A percentile compares a stretch with the other conserved stretches of the same genome.
phyloP scores from a whole-genome alignment of 2,888 invertebrate genomes.

The Maniola hyperantus region DNA sequence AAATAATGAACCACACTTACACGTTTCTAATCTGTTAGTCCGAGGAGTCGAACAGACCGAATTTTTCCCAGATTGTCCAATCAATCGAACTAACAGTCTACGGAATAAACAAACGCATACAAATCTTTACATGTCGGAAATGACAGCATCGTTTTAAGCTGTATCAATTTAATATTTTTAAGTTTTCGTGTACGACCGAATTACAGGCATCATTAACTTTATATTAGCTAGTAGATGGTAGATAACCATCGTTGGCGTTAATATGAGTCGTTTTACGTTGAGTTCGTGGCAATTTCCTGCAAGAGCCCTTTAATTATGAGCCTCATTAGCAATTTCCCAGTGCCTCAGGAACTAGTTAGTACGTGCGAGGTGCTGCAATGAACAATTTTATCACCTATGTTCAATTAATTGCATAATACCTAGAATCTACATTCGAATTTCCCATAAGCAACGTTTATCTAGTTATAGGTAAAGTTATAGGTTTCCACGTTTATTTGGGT shows the following conservation, averaged over 20 bases:
- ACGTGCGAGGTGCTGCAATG: conserved; percentile 38
- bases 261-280: conserved; percentile 28
- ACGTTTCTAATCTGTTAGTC: no score
- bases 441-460: conserved; percentile 22
- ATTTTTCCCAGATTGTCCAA: no score
- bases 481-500: no score
- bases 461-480: not conserved
- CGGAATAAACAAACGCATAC: no score
- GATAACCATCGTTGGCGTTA: conserved; percentile 20
- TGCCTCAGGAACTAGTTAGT: conserved; percentile 40
- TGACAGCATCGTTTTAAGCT: no score
- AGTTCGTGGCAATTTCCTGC: conserved; percentile 37
- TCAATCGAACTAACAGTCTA: no score
- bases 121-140: no score
- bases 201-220: not conserved
- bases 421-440: conserved; percentile 28
- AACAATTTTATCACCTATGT: conserved; percentile 40
- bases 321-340: conserved; percentile 44
- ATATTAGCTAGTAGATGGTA: not conserved
- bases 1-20: no score
- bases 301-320: conserved; percentile 41
- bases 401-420: conserved; percentile 38
- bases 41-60: no score
- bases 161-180: not conserved
- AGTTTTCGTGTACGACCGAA: not conserved